Evolutionary conservation across 2,888 invertebrate genomes (phyloP), one percentile per base, ranked within the genome.

Genomic region (Amphipoea oculea): DNA sequence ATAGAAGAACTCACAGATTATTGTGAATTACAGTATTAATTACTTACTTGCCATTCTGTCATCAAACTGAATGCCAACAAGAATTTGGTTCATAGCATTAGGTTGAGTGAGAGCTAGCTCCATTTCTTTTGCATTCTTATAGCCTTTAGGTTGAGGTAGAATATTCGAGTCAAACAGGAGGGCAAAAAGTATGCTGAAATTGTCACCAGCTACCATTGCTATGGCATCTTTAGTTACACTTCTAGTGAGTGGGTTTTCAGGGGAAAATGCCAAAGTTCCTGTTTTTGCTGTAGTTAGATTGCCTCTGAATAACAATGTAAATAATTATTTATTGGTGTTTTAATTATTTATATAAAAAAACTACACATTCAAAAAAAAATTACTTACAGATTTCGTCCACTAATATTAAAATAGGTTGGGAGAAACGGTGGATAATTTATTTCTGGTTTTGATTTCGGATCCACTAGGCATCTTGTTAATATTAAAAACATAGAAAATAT

Each of bases 401-500:
- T 95, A 54, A 96, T 93, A 84, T 96, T 96, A 88, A 96, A 95
- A 85, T 95, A 96, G 66, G 96, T 96, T 84, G 97, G 96, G 66
- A 89, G 89, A 89, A 96, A 97, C 71, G 94, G 91, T 88, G 91
- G 89, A 89, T 97, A 97, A 20, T 91, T 86, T 60, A 90, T 83
- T 65, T 92, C 94, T 74, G 96, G 95, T 89, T 95, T 96, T 73
- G 95, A 92, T 87, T 97, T 97, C 12, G 98, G 98, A 85, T 97
- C 97, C 11, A 98, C 98, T 74, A 98, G 94, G 84, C 97, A 97
- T 91, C 99, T 97, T 90, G 98, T 97, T 48, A 98, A 90, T 78
- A 99, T 98, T 89, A 99, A 94, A 86, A 99, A 97, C 74, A 98
- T 92, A 17, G 98, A 97, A 94, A 98, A 98, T 87, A 98, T 92